Conservation (phyloP, 2,113 vertebrate species). For the Phalacrocorax carbo region DNA sequence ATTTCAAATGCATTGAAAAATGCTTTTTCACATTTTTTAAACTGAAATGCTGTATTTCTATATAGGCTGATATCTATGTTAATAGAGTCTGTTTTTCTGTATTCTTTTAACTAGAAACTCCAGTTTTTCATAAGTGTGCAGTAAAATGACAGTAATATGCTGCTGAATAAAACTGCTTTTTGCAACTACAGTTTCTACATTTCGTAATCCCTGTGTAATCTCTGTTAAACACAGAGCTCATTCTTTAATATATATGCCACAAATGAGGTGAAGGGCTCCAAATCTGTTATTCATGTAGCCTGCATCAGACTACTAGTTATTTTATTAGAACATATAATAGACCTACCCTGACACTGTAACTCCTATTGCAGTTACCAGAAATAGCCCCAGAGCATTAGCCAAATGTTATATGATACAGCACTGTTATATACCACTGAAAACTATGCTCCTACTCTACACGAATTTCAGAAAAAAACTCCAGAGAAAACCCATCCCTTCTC, state of each 20-base stretch:
- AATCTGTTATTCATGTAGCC: neutral
- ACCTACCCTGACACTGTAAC: neutral
- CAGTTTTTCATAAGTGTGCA: neutral
- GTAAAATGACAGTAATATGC: slow-evolving; percentile 18
- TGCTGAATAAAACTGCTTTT: slow-evolving; percentile 36
- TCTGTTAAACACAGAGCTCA: neutral
- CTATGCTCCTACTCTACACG: neutral
- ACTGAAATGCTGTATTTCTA: neutral
- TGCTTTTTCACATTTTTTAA: neutral
- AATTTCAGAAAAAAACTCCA: neutral
- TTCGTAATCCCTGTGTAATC: neutral
- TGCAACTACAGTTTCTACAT: slow-evolving; percentile 4
- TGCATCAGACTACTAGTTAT: neutral
- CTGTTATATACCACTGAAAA: neutral
- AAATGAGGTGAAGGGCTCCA: slow-evolving; percentile 1
- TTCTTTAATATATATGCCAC: neutral
- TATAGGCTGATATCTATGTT: neutral
- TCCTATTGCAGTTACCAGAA: neutral
- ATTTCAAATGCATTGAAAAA: neutral
- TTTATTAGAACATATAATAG: neutral
- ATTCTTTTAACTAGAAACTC: neutral
- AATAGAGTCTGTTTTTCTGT: neutral
- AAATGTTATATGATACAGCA: neutral
- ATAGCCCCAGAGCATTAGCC: neutral
- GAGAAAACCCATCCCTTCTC: neutral